These are phyloP conservation scores for Drosophila falleni DNA, from an alignment of 2,888 invertebrate genomes.

Conservation along the genomic window DNA sequence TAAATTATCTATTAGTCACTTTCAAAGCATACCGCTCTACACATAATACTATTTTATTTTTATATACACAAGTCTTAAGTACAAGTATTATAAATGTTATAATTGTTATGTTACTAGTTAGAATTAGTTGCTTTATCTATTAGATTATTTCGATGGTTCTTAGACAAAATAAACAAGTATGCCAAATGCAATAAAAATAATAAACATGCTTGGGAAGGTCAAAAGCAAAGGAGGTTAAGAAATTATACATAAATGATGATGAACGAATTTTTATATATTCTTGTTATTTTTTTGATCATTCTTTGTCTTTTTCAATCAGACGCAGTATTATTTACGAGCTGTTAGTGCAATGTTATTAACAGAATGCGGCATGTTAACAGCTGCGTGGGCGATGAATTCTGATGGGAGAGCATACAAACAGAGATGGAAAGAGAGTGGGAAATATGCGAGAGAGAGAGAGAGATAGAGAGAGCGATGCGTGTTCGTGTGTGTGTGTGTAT, in stretches of 20 bases:
- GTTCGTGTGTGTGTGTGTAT: constrained; percentile 31
- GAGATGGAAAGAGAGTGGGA: constrained; percentile 7
- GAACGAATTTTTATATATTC: constrained; percentile 13
- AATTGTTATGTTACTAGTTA: constrained; percentile 24
- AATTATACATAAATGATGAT: constrained; percentile 26
- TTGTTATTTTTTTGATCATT: constrained; percentile 1
- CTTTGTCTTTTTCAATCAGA: constrained; percentile 9
- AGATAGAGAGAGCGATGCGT: constrained; percentile 17
- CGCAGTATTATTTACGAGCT: constrained; percentile 69
- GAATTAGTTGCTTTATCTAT: constrained; percentile 20
- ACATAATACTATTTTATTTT: constrained; percentile 7
- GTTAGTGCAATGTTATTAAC: constrained; percentile 69
- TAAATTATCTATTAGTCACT: constrained; percentile 26
- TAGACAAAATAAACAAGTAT: constrained; percentile 35
- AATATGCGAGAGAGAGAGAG: constrained; percentile 22
- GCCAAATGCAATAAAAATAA: constrained; percentile 42
- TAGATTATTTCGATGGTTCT: constrained; percentile 22
- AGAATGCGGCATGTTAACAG: constrained; percentile 35
- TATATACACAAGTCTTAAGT: constrained; percentile 13
- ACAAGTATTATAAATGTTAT: constrained; percentile 30
- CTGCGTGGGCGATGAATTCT: constrained; percentile 15
- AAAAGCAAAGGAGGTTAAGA: constrained; percentile 28
- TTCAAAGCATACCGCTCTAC: constrained; percentile 16
- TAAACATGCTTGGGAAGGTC: constrained; percentile 45
- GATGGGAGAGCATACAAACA: constrained; percentile 30